Evolutionary conservation across 2,888 invertebrate genomes (phyloP).

Genomic region (Drosophila greeni): DNA sequence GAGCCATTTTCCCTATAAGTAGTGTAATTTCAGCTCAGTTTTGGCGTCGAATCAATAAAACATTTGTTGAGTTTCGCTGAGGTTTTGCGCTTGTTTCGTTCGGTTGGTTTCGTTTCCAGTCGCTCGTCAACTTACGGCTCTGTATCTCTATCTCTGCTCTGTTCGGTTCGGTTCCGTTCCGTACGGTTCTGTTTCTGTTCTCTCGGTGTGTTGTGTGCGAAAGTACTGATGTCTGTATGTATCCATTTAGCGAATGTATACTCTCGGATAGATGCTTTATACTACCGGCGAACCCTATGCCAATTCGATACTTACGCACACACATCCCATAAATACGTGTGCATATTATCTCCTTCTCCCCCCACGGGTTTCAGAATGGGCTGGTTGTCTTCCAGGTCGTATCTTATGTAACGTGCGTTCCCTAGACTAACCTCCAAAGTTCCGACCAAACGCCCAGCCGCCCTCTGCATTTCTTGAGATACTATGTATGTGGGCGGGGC

Average conservation of each 20-base stretch:
- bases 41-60: slow-evolving; percentile 67
- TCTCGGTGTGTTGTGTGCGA: slow-evolving; percentile 40
- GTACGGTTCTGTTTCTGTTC: slow-evolving; percentile 24
- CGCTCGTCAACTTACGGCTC: slow-evolving; percentile 51
- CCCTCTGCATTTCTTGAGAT: not conserved
- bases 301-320: slow-evolving; percentile 23
- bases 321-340: slow-evolving; percentile 25
- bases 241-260: slow-evolving; percentile 52
- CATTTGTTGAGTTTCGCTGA: slow-evolving; percentile 65
- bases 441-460: not conserved
- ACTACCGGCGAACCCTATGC: slow-evolving; percentile 52
- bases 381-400: slow-evolving; percentile 41
- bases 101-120: slow-evolving; percentile 57
- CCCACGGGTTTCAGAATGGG: slow-evolving; percentile 5
- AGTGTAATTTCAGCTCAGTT: slow-evolving; percentile 62
- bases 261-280: slow-evolving; percentile 54
- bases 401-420: slow-evolving; percentile 49
- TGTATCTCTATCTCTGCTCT: slow-evolving; percentile 51
- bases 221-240: slow-evolving; percentile 47
- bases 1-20: slow-evolving; percentile 46
- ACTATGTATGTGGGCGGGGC: slow-evolving; percentile 28
- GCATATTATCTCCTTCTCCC: slow-evolving; percentile 5
- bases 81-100: slow-evolving; percentile 60
- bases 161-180: slow-evolving; percentile 41
- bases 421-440: slow-evolving; percentile 39